Percentiles rank a stretch among this genome's conserved stretches.
These are phyloP conservation scores for Camponotus pennsylvanicus DNA, from an alignment of 1,140 invertebrate species.

Conservation along the genomic window DNA sequence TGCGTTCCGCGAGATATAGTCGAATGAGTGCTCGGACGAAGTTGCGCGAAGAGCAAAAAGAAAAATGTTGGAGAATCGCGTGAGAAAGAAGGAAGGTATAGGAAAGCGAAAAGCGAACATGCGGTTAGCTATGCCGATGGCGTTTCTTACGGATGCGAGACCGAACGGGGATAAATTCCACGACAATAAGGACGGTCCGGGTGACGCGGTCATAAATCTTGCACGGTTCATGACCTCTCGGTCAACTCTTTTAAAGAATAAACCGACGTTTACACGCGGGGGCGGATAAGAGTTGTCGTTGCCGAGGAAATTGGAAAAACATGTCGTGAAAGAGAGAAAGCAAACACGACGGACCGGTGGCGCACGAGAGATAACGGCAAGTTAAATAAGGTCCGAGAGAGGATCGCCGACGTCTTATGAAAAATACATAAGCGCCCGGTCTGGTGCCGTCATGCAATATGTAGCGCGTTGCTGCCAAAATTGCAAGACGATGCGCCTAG, in stretches of 20 bases:
- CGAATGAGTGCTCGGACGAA: neutral
- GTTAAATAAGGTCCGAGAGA: constrained; percentile 46
- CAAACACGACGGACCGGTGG: neutral
- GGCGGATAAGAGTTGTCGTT: neutral
- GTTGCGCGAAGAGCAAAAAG: constrained; percentile 22
- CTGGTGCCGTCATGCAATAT: constrained; percentile 32
- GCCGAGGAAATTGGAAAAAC: constrained; percentile 41
- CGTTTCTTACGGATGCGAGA: constrained; percentile 1
- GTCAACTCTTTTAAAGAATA: constrained; percentile 29
- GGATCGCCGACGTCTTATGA: constrained; percentile 40
- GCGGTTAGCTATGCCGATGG: neutral
- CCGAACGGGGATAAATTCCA: constrained; percentile 1
- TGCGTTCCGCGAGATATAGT: constrained; percentile 35
- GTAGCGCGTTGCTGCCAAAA: constrained; percentile 14
- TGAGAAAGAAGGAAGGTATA: neutral
- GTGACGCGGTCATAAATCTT: constrained; percentile 27
- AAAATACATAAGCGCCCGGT: constrained; percentile 45
- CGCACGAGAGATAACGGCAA: constrained; percentile 8
- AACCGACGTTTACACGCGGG: constrained; percentile 28
- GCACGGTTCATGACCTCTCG: neutral
- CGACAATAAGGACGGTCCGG: neutral
- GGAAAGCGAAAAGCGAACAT: neutral
- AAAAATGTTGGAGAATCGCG: constrained; percentile 12
- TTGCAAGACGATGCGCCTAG: constrained; percentile 9
- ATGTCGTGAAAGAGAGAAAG: neutral